Base-by-base conservation (phyloP, 2,797 vertebrate species). In the Helicolenus hilgendorfi region DNA sequence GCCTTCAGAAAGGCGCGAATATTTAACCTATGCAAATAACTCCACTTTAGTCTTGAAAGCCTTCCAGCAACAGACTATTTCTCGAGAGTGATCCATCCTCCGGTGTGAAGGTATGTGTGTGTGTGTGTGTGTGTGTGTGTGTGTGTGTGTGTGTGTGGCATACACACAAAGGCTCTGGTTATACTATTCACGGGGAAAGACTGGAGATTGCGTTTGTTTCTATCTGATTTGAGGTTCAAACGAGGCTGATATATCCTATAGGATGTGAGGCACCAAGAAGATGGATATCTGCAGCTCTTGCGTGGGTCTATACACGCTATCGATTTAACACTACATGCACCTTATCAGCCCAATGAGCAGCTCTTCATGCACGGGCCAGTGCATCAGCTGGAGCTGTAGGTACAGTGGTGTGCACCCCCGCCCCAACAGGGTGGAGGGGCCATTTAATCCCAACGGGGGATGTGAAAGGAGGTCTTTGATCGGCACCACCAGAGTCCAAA, bases 21-120 rank as follows among this genome's bases (percentile, higher is more conserved):
- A 88, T 94, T 92, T 94, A 92, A 94, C 89, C 91, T 92, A 94
- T 96, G 91, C 87, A 94, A 94, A 96, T 92, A 81, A 82, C 71
- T 94, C 85, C 80, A 92, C 80, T 93, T 92, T 89, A 91, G 74
- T 92, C 83, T 90, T 92, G 87, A 94, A 95, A 94, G 85, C 88
- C 81, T 85, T 84, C 83, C 82, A 93, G 89, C 88, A 85, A 84
- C 65, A 81, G 80, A 89, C 79, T 72, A 55, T 81, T 81, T 82
- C 82, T 90, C 27, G 31, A 84, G 84, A 76, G 81, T 68, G 81
- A 83, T 74, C 64, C 84, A 29, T 81, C 75, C 64, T 77, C 31
- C 53, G 29, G 68, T 64, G 64, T 67, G 73, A 80, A 84, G 73
- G 79, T 84, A 9, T 49, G 18, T 49, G 45, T 18, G 38, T 36